Base-by-base conservation (phyloP, 2,888 invertebrate genomes). In the Oscheius sp. region DNA sequence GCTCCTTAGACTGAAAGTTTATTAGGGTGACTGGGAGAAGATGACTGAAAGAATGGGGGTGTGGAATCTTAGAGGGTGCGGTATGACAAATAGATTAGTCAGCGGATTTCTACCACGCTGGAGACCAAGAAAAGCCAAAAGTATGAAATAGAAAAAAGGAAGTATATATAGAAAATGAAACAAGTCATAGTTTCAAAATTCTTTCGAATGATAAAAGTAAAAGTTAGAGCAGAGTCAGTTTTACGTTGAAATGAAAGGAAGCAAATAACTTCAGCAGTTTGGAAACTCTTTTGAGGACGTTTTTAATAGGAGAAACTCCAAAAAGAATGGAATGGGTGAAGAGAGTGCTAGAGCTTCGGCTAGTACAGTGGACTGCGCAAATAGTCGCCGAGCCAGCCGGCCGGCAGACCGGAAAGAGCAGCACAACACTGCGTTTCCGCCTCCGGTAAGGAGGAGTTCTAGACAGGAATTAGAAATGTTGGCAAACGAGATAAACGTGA, bases 361-460 rank as follows among this genome's bases (percentile, higher is more conserved):
- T 59, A 59, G 59, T 59, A 59, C 59, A 59, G 59, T 59, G 59
- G 54, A 28, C 59, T 59, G 59, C 28, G 44, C 59, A 59, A 59
- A 59, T 30, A 59, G 44, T 36, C 54, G 17, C 24, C 47, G 47
- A 24, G 20, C 24, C 20, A 14, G 47, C 14, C 47, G 47, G 47
- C 47, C 47, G 47, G 47, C 33, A 54, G 54, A 54, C 54, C 54
- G 54, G 54, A 54, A 51, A 51, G 51, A 47, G 36, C n/a, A n/a
- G n/a, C 45, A 44, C 45, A 36, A 47, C 47, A 24, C 54, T 32
- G n/a, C 54, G 54, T 33, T 33, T 33, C 47, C 47, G 47, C 24
- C 47, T 47, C 47, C 41, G 24, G 24, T 47, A 47, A 47, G 47
- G 47, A 47, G 47, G 47, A 47, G 47, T 44, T 20, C 8, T 20